These are phyloP conservation scores for Laspeyria flexula DNA, from an alignment of 2,888 invertebrate genomes.

Conservation along the genomic window DNA sequence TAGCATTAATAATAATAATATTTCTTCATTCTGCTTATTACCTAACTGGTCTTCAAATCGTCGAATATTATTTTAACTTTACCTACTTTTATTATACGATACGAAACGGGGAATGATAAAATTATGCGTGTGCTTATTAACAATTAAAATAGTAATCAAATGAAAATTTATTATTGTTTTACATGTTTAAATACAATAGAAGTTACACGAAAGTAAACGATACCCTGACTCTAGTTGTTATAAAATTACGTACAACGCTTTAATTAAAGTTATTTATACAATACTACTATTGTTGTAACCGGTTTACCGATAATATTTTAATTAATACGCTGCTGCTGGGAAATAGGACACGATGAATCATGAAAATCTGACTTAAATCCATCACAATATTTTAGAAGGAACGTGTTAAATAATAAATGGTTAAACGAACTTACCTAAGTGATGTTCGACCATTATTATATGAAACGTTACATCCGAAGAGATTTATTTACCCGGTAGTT, in stretches of 20 bases:
- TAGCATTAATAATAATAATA: slow-evolving; percentile 35
- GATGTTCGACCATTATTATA: too few species aligned
- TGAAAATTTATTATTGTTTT: slow-evolving; percentile 16
- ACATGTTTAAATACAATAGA: slow-evolving; percentile 31
- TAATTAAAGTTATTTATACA: background rate
- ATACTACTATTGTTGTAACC: background rate
- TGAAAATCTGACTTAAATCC: too few species aligned
- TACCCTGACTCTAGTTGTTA: slow-evolving; percentile 3
- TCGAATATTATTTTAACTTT: slow-evolving; percentile 3
- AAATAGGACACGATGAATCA: too few species aligned
- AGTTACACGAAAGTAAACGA: slow-evolving; percentile 13
- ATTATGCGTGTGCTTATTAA: slow-evolving; percentile 8
- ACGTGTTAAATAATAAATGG: too few species aligned
- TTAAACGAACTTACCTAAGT: too few species aligned
- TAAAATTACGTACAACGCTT: background rate
- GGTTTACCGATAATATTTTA: too few species aligned
- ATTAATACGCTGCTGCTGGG: too few species aligned
- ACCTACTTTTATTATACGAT: slow-evolving; percentile 7
- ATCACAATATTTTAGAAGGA: too few species aligned
- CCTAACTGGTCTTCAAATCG: slow-evolving; percentile 25
- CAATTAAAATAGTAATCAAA: slow-evolving; percentile 20
- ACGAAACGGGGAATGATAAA: slow-evolving; percentile 7
- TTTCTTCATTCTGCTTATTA: slow-evolving; percentile 40
- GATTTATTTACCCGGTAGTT: too few species aligned
- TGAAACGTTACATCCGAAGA: too few species aligned